Conservation (phyloP, 2,797 vertebrate genomes). For the Apogon hyalosoma region DNA sequence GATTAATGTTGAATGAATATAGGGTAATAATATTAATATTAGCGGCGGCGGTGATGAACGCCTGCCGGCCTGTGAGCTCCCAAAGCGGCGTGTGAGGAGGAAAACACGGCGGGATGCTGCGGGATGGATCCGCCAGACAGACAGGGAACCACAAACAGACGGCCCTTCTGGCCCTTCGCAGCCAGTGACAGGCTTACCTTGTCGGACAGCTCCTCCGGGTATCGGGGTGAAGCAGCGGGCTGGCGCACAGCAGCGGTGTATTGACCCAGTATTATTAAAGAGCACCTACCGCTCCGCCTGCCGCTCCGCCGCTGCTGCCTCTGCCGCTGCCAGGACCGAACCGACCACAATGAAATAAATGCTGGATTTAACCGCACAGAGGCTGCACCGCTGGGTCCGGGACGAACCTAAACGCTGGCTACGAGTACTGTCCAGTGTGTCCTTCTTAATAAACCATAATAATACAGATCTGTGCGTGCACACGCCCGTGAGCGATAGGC, state of each 20-base stretch:
- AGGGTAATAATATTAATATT: background rate
- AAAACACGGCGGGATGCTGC: slow-evolving; percentile 67
- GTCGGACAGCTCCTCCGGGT: slow-evolving; percentile 38
- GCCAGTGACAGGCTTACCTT: slow-evolving; percentile 66
- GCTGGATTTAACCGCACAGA: slow-evolving; percentile 12
- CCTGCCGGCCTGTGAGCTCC: slow-evolving; percentile 47
- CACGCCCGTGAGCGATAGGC: slow-evolving; percentile 76
- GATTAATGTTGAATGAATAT: background rate
- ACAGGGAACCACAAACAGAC: background rate
- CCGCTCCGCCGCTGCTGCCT: slow-evolving; percentile 16
- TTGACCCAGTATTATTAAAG: slow-evolving; percentile 70
- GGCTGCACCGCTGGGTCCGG: slow-evolving; percentile 23
- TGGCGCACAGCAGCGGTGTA: slow-evolving; percentile 46
- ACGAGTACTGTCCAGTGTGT: slow-evolving; percentile 30
- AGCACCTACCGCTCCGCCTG: slow-evolving; percentile 45
- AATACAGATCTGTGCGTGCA: slow-evolving; percentile 60
- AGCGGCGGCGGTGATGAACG: slow-evolving; percentile 18
- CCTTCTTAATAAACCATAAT: slow-evolving; percentile 61
- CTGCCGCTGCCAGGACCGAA: slow-evolving; percentile 45
- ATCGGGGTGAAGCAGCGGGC: slow-evolving; percentile 41
- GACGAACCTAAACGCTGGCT: slow-evolving; percentile 11
- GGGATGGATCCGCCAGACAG: slow-evolving; percentile 32
- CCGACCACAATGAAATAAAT: slow-evolving; percentile 46
- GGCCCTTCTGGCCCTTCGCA: background rate
- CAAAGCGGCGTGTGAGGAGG: slow-evolving; percentile 24